phyloP scores from a whole-genome alignment of 2,113 vertebrate genomes.

The human (Homo sapiens) region GRCh38 chrX:39223501-39224000 shows the following conservation, averaged over 20 bases:
- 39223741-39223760: conserved; percentile 2
- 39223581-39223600: neutral
- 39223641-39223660: neutral
- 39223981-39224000: neutral
- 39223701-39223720: conserved; percentile 12
- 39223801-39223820: conserved; percentile 4
- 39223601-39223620: neutral
- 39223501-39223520: neutral
- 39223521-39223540: neutral
- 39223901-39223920: neutral
- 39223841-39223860: neutral
- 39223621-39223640: neutral
- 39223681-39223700: conserved; percentile 28
- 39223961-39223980: neutral
- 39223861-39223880: neutral
- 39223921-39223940: neutral
- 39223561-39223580: neutral
- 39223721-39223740: neutral
- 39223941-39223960: neutral
- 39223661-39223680: neutral
- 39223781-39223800: neutral
- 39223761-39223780: neutral
- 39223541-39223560: neutral
- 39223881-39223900: neutral
- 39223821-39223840: conserved; percentile 3